phyloP scores from a whole-genome alignment of 2,797 vertebrate species.

The Pantherophis vulpinus region DNA sequence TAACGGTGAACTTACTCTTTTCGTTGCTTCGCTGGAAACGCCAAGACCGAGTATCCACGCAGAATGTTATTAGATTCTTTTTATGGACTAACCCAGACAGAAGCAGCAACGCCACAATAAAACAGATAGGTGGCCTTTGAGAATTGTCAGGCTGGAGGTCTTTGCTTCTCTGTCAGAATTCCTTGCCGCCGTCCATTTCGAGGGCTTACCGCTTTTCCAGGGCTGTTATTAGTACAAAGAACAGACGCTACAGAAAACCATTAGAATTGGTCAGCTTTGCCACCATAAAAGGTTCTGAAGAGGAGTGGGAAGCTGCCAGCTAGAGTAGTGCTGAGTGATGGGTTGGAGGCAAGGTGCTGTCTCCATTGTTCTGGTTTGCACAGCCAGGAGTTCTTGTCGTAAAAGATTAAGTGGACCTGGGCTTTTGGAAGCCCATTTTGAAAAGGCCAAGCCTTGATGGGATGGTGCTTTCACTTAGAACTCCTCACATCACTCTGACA shows the following conservation, averaged over 20 bases:
- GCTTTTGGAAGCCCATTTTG: neutral
- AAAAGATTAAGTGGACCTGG: neutral
- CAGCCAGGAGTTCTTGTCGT: neutral
- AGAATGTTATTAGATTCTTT: slow-evolving; percentile 29
- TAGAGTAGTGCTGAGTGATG: neutral
- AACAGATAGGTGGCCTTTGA: slow-evolving; percentile 8
- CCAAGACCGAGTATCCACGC: neutral
- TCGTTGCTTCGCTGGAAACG: slow-evolving; percentile 4
- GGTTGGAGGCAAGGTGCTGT: neutral
- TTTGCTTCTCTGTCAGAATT: slow-evolving; percentile 1
- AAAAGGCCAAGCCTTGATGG: neutral
- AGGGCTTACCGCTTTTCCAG: neutral
- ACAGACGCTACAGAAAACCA: neutral
- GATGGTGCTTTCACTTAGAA: neutral
- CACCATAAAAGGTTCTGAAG: neutral
- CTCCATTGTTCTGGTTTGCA: neutral
- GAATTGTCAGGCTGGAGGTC: neutral
- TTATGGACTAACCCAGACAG: slow-evolving; percentile 23
- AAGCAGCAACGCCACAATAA: neutral
- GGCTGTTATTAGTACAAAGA: neutral
- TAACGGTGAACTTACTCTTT: neutral
- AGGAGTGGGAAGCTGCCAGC: neutral
- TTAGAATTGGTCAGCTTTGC: neutral
- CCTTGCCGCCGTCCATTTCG: neutral
- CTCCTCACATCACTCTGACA: neutral